Percentiles rank a stretch among this genome's conserved stretches.
Conservation (phyloP, 2,888 invertebrate genomes). For the Metopia argyrocephala region DNA sequence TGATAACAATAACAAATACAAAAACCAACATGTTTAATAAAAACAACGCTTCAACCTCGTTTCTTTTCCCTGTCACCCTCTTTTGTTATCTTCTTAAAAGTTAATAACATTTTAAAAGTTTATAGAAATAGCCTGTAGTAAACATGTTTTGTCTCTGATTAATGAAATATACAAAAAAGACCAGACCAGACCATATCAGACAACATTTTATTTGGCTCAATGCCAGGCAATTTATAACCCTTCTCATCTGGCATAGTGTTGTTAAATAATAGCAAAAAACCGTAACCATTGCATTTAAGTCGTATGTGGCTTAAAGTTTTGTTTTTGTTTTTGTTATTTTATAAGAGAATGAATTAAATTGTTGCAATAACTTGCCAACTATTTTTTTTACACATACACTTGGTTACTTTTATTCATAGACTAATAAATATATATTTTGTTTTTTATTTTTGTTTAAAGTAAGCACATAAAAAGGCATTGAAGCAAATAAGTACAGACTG, state of each 20-base stretch:
- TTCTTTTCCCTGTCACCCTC: not conserved
- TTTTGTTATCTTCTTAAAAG: not conserved
- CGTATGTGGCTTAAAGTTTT: not conserved
- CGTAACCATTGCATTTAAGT: not conserved
- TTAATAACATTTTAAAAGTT: not conserved
- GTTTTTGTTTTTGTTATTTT: not conserved
- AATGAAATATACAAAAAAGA: not conserved
- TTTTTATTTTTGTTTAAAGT: too few species aligned
- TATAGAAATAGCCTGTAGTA: not conserved
- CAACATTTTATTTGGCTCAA: not conserved
- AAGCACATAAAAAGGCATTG: too few species aligned
- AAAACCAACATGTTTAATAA: not conserved
- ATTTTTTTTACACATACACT: not conserved
- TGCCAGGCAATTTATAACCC: not conserved
- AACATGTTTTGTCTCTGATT: not conserved
- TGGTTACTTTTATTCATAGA: not conserved
- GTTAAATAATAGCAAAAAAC: not conserved
- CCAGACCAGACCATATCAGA: not conserved
- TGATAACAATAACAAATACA: not conserved
- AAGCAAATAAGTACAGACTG: too few species aligned
- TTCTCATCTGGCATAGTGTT: not conserved
- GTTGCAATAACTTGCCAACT: constrained; percentile 52
- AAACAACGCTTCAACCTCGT: not conserved
- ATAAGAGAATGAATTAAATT: constrained; percentile 49
- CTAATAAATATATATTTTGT: not conserved